phyloP scores from a whole-genome alignment of 2,888 invertebrate genomes.

The Dolichomitus sp. region DNA sequence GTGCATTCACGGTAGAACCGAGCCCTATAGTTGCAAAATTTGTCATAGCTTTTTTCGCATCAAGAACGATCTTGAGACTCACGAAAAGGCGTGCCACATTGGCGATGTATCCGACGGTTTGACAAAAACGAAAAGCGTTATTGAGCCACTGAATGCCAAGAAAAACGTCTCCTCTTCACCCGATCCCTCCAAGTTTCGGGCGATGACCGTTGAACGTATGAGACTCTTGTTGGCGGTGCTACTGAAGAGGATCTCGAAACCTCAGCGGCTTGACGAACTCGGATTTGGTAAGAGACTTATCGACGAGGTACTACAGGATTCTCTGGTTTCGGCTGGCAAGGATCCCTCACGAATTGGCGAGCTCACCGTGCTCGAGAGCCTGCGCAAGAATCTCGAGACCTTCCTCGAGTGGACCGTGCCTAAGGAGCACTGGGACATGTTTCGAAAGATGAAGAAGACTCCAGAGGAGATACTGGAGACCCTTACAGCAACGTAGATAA shows the following conservation, averaged over 20 bases:
- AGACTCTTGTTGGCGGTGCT: slow-evolving; percentile 93
- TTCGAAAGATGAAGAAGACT: slow-evolving; percentile 91
- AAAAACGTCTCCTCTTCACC: slow-evolving; percentile 46
- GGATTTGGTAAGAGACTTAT: slow-evolving; percentile 92
- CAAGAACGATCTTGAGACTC: slow-evolving; percentile 91
- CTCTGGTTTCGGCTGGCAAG: slow-evolving; percentile 92
- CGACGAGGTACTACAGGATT: slow-evolving; percentile 93
- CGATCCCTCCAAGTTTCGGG: slow-evolving; percentile 84
- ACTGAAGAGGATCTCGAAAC: slow-evolving; percentile 94
- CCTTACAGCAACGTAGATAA: slow-evolving; percentile 87
- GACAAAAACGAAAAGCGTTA: slow-evolving; percentile 71
- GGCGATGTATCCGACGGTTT: slow-evolving; percentile 52
- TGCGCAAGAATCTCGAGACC: slow-evolving; percentile 92
- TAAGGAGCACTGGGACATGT: slow-evolving; percentile 91
- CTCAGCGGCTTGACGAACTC: slow-evolving; percentile 91
- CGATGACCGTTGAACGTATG: slow-evolving; percentile 92
- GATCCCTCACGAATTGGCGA: slow-evolving; percentile 88
- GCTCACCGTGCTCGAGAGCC: slow-evolving; percentile 88
- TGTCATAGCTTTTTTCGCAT: slow-evolving; percentile 92
- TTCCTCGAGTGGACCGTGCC: slow-evolving; percentile 94
- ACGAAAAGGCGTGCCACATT: slow-evolving; percentile 86
- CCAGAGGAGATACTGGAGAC: slow-evolving; percentile 93
- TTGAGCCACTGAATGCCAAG: slow-evolving; percentile 44
- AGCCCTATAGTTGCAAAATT: slow-evolving; percentile 92
- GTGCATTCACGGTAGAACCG: slow-evolving; percentile 93